phyloP scores from a whole-genome alignment of 92 coral and sea anemone genomes.

The Bergia puertoricense region DNA sequence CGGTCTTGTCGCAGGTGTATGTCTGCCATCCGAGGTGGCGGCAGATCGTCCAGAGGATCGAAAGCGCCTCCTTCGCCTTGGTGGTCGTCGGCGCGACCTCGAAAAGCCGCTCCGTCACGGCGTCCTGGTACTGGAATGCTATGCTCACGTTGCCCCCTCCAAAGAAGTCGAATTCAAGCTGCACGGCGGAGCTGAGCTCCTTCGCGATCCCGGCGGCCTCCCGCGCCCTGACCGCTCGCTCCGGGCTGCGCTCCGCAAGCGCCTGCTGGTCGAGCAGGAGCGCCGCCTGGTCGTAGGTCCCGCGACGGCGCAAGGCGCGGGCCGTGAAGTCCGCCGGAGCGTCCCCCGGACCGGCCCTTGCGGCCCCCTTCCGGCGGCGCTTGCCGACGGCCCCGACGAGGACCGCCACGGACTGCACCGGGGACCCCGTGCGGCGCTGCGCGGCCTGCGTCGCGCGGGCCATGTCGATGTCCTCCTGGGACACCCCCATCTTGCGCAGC shows the following conservation, averaged over 20 bases:
- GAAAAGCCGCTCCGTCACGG: conserved; percentile 17
- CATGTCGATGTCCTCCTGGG: conserved; percentile 7
- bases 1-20: conserved; percentile 15
- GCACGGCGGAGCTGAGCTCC: conserved; percentile 18
- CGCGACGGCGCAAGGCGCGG: conserved; percentile 19
- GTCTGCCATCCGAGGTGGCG: conserved; percentile 17
- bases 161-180: conserved; percentile 13
- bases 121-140: conserved; percentile 15
- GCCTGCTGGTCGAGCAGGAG: conserved; percentile 17
- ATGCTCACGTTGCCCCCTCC: conserved; percentile 17
- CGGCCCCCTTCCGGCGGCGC: conserved; percentile 20
- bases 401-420: conserved; percentile 18
- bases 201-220: conserved; percentile 18
- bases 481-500: too few species aligned
- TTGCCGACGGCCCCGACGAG: conserved; percentile 18
- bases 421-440: conserved; percentile 19
- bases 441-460: conserved; percentile 20
- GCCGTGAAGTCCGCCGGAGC: conserved; percentile 18
- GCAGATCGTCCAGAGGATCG: conserved; percentile 16
- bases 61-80: conserved; percentile 16
- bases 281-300: conserved; percentile 18
- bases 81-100: conserved; percentile 18
- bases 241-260: conserved; percentile 18
- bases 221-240: conserved; percentile 18
- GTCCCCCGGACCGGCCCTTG: conserved; percentile 18